Evolutionary conservation across 2,113 vertebrate species (phyloP).

Genomic region (Charina bottae): DNA sequence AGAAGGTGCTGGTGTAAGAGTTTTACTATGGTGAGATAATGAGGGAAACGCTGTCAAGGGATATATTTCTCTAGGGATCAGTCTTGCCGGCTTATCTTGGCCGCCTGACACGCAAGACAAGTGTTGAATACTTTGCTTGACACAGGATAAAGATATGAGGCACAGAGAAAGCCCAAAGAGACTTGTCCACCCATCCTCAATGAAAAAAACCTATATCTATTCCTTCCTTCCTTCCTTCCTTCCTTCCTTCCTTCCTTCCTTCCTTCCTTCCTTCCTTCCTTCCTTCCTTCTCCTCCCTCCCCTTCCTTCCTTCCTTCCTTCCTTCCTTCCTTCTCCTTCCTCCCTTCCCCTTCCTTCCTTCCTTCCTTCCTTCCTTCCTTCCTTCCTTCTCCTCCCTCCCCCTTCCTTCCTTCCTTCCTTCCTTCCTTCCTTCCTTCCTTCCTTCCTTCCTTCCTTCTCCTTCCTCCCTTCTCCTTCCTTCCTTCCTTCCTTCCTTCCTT

Average conservation of each 20-base stretch:
- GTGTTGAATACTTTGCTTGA: background rate
- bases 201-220: background rate
- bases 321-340: background rate
- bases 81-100: background rate
- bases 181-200: background rate
- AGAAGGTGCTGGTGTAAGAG: background rate
- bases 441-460: no score
- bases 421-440: rapidly evolving
- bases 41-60: background rate
- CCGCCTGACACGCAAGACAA: background rate
- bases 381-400: no score
- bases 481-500: no score
- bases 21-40: background rate
- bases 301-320: no score
- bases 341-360: no score
- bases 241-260: background rate
- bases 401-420: background rate
- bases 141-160: background rate
- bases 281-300: background rate
- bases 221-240: background rate
- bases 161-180: background rate
- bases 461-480: no score
- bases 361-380: no score
- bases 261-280: background rate
- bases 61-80: slow-evolving; percentile 3